A percentile compares a stretch with the other conserved stretches of the same genome.
These are phyloP conservation scores for Phalacrocorax pelagicus DNA, from an alignment of 2,113 vertebrate genomes.

Conservation along the genomic window DNA sequence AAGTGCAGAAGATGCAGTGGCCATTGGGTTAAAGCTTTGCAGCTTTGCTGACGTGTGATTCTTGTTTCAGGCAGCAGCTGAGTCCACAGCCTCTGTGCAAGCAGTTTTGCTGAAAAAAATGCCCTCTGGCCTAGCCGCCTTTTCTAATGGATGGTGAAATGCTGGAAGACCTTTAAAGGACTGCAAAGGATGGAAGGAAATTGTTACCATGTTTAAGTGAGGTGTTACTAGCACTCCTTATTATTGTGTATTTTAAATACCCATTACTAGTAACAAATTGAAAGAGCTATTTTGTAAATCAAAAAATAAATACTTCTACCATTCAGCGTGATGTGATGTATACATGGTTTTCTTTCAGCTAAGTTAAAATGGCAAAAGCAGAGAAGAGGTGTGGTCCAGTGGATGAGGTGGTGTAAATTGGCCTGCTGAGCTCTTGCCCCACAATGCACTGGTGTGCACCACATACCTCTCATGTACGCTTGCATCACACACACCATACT, in stretches of 20 bases:
- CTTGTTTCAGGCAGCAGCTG: background rate
- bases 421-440: background rate
- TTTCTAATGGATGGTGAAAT: background rate
- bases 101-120: background rate
- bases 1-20: background rate
- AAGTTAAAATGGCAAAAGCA: background rate
- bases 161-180: background rate
- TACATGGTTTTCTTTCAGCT: background rate
- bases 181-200: background rate
- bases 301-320: background rate
- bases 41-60: background rate
- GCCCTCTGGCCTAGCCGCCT: background rate
- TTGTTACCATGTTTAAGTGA: background rate
- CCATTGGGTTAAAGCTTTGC: background rate
- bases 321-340: background rate
- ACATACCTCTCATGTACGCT: too few relatives aligned
- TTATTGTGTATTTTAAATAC: background rate
- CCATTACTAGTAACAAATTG: background rate
- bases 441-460: background rate
- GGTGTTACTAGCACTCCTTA: background rate
- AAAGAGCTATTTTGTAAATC: background rate
- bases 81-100: background rate
- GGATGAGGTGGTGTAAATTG: background rate
- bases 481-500: background rate
- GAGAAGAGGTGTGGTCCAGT: background rate